Evolutionary conservation across 2,797 vertebrate species (phyloP).

Genomic region (Poecile montanus): DNA sequence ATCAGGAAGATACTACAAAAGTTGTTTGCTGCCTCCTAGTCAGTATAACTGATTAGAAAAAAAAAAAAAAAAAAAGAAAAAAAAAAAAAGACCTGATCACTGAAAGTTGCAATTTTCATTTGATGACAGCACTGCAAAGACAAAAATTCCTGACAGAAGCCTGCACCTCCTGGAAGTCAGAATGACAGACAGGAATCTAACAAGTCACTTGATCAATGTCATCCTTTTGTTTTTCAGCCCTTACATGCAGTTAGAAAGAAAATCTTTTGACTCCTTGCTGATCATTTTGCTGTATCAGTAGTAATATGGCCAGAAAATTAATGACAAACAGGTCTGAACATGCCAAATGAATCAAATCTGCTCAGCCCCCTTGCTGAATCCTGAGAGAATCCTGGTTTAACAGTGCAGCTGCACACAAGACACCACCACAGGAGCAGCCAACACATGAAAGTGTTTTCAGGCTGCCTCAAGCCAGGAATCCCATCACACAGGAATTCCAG

Average conservation of each 20-base stretch:
- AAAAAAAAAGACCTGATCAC: rapidly evolving
- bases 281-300: not conserved
- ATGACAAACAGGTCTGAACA: not conserved
- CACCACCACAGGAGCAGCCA: not conserved
- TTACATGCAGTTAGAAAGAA: not conserved
- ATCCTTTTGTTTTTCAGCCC: not conserved
- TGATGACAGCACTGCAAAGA: not conserved
- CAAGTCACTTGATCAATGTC: not conserved
- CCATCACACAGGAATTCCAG: not conserved
- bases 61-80: not conserved
- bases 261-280: not conserved
- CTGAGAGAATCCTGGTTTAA: not conserved
- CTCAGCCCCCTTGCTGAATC: not conserved
- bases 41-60: not conserved
- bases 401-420: not conserved
- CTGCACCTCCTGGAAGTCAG: not conserved
- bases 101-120: not conserved
- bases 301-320: not conserved
- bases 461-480: not conserved
- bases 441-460: not conserved
- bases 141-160: not conserved
- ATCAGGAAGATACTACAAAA: not conserved
- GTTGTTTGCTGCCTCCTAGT: not conserved
- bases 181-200: not conserved
- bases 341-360: not conserved